Evolutionary conservation across 2,797 vertebrate species (phyloP).

Genomic region (Scleropages formosus): DNA sequence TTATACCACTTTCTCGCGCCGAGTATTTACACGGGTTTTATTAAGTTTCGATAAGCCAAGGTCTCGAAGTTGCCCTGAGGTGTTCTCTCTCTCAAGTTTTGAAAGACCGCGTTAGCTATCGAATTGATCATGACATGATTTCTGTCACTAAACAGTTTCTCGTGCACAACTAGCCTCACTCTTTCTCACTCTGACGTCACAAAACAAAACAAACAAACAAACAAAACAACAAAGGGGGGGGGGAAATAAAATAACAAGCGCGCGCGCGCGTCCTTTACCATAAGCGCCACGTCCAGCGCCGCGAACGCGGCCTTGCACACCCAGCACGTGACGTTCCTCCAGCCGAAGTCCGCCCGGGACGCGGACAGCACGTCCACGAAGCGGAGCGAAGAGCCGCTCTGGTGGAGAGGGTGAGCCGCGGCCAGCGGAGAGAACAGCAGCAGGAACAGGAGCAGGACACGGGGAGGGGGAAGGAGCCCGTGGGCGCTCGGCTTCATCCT

Average conservation of each 20-base stretch:
- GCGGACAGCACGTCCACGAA: constrained; percentile 39
- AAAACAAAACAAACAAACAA: background rate
- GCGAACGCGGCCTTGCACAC: constrained; percentile 65
- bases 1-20: too few species aligned
- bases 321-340: constrained; percentile 65
- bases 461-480: background rate
- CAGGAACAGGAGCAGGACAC: constrained; percentile 37
- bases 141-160: too few species aligned
- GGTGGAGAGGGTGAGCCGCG: constrained; percentile 43
- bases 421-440: constrained; percentile 26
- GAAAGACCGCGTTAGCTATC: too few species aligned
- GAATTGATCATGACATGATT: too few species aligned
- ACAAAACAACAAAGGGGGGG: background rate
- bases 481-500: constrained; percentile 17
- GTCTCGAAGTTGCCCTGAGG: too few species aligned
- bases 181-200: background rate
- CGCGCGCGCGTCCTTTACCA: constrained; percentile 69
- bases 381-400: background rate
- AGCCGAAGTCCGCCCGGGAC: constrained; percentile 51
- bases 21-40: too few species aligned
- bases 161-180: too few species aligned
- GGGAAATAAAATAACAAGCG: background rate
- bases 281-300: constrained; percentile 65
- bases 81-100: too few species aligned
- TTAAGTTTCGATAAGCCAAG: too few species aligned